phyloP scores from a whole-genome alignment of 2,797 vertebrate genomes.

The Oceanodroma leucorhoa region DNA sequence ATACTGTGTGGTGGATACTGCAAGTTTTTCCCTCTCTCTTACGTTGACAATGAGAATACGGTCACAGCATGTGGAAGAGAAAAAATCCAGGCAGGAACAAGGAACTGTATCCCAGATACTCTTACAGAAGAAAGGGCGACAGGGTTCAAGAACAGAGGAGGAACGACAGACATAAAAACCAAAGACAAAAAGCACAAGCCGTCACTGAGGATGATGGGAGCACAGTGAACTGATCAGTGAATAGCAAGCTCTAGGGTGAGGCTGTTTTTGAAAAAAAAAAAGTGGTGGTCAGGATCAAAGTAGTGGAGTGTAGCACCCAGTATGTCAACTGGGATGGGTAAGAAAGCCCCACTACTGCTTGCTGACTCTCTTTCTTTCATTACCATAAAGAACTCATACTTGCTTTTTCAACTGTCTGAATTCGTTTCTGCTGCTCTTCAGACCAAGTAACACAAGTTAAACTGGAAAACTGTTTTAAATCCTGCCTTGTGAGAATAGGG shows the following conservation, averaged over 20 bases:
- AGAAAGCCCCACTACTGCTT: background rate
- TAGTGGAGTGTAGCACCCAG: background rate
- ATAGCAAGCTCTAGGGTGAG: background rate
- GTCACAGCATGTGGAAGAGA: background rate
- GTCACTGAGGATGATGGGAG: background rate
- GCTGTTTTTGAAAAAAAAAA: background rate
- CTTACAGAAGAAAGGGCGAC: background rate
- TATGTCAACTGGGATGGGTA: background rate
- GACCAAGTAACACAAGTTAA: background rate
- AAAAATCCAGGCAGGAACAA: background rate
- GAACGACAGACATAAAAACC: background rate
- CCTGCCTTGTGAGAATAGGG: background rate
- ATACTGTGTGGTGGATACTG: background rate
- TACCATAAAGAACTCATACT: background rate
- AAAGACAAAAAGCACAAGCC: background rate
- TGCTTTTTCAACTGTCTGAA: background rate
- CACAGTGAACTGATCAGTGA: background rate
- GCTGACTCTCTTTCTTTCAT: background rate
- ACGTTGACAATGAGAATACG: background rate
- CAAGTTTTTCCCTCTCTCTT: background rate
- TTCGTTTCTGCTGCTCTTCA: background rate
- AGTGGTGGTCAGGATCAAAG: background rate
- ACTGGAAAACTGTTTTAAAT: background rate
- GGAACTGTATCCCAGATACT: background rate
- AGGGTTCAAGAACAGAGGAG: background rate